Evolutionary conservation across 2,888 invertebrate genomes (phyloP).

Genomic region (Dimorphilus gyrociliatus): DNA sequence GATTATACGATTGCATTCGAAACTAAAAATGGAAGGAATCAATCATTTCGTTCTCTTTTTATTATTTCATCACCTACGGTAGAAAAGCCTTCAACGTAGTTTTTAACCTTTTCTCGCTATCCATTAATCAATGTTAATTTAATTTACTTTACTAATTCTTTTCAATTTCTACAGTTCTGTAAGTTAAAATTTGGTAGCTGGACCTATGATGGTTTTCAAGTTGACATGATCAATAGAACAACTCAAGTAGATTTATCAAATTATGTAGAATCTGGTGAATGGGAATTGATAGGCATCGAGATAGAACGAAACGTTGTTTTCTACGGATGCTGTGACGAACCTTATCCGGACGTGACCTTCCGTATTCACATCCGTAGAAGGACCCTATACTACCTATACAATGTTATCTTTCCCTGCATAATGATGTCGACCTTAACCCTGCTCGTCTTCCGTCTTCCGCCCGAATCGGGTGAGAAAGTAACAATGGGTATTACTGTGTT

Average conservation of each 20-base stretch:
- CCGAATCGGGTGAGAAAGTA: conserved; percentile 44
- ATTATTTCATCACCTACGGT: too few relatives aligned
- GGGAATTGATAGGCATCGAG: conserved; percentile 23
- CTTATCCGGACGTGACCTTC: conserved; percentile 39
- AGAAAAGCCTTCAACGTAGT: too few relatives aligned
- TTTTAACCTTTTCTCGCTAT: too few relatives aligned
- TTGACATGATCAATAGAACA: conserved; percentile 22
- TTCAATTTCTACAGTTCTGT: too few relatives aligned
- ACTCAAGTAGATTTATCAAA: conserved; percentile 26
- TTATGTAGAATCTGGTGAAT: conserved; percentile 32
- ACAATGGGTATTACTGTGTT: conserved; percentile 44
- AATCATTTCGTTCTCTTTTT: too few relatives aligned
- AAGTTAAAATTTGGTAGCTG: conserved; percentile 28
- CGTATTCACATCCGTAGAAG: conserved; percentile 41
- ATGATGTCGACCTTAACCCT: conserved; percentile 47
- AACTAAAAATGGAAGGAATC: too few relatives aligned
- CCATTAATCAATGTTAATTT: too few relatives aligned
- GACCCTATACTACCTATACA: conserved; percentile 41
- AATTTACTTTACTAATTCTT: too few relatives aligned
- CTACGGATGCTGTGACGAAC: conserved; percentile 31
- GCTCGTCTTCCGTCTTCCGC: conserved; percentile 43
- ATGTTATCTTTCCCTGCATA: conserved; percentile 45
- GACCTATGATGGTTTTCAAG: conserved; percentile 31
- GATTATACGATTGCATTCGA: too few relatives aligned
- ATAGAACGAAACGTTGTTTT: conserved; percentile 25